Evolutionary conservation across 1,140 invertebrate species (phyloP), one percentile per base, ranked within the genome.

Genomic region (Lordiphosa collinella): DNA sequence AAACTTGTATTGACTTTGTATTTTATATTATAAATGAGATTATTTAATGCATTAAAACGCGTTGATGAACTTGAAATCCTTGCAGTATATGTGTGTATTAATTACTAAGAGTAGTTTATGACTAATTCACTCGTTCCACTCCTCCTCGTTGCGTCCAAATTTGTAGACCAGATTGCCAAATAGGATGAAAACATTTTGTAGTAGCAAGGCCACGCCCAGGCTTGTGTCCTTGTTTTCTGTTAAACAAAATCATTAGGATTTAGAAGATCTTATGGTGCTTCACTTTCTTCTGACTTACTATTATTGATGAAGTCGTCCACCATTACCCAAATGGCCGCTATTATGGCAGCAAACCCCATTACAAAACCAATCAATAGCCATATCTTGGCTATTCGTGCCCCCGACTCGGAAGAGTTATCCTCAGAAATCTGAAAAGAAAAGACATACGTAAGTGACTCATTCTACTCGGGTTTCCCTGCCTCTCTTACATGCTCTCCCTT

Each of bases 331-430:
- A 95, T 94, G 8, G 97, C 94, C 14, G 97, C 97, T 86, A 99
- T 98, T 7, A 99, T 93, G 2, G 97, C 93, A 1, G 96, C 96
- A 90, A 99, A 99, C 49, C 97, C 97, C 72, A 99, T 92, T 0
- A 99, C 94, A 90, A 99, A 99, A 3, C 98, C 98, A 41, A 98
- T 89, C 86, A 99, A 98, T 0, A 99, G 90, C 97, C 98, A 99
- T n/a, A 96, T 92, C 56, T 96, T 92, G 10, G 97, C 96, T 41
- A 96, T 96, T 89, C 95, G 92, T 1, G 96, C 93, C 8, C 97
- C 97, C 52, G 68, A 75, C 31, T 84, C 87, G 4, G 80, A 88
- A 0, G 70, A 69, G 44, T 88, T 87, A 12, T 88, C 74, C 14
- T 88, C 87, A 0, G 84, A 86, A 54, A 88, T 86, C 87, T 88